phyloP scores from a whole-genome alignment of 2,888 invertebrate genomes.

The Aleiodes leptofemur region DNA sequence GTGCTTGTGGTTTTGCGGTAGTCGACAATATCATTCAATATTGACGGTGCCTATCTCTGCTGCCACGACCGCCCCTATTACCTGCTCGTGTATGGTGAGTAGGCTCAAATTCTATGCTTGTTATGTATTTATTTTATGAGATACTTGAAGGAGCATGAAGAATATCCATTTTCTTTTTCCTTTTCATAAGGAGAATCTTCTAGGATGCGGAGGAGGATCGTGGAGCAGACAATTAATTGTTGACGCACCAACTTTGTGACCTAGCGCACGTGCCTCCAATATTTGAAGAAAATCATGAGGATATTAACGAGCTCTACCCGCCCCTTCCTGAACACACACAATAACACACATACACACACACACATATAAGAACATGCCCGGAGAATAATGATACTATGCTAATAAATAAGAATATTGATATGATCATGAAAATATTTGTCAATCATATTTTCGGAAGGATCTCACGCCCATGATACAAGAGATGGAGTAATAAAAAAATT shows the following conservation, averaged over 20 bases:
- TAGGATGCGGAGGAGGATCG: conserved; percentile 70
- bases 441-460: conserved; percentile 65
- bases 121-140: neutral
- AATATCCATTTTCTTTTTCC: neutral
- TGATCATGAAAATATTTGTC: conserved; percentile 46
- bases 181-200: conserved; percentile 60
- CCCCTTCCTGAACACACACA: conserved; percentile 57
- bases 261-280: conserved; percentile 56
- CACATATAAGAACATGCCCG: conserved; percentile 9
- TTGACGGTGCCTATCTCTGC: conserved; percentile 77
- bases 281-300: neutral
- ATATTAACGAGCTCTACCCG: conserved; percentile 46
- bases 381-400: conserved; percentile 45
- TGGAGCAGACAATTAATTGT: conserved; percentile 69
- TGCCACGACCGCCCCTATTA: conserved; percentile 72
- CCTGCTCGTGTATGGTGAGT: conserved; percentile 73
- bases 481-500: conserved; percentile 31
- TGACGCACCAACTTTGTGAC: conserved; percentile 67
- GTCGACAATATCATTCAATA: conserved; percentile 88
- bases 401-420: conserved; percentile 26
- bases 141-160: no score
- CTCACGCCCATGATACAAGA: conserved; percentile 61
- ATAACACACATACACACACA: no score
- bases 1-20: conserved; percentile 96
- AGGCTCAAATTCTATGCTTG: conserved; percentile 40